These are phyloP conservation scores for Argyra leucocephala DNA, from an alignment of 2,888 invertebrate genomes.

Conservation along the genomic window DNA sequence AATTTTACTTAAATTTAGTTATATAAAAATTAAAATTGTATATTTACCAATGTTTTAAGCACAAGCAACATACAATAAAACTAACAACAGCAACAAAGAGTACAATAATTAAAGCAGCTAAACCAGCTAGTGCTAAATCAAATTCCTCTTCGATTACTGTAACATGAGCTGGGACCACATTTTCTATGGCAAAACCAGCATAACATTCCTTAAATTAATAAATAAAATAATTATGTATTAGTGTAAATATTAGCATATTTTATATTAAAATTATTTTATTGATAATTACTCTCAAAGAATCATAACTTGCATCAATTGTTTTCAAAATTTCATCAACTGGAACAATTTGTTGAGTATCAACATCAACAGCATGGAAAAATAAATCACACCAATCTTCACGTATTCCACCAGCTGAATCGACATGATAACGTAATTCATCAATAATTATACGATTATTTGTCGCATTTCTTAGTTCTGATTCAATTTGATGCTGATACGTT, in stretches of 20 bases:
- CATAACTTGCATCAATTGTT: constrained; percentile 75
- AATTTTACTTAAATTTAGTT: background rate
- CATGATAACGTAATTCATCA: constrained; percentile 66
- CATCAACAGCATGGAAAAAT: constrained; percentile 73
- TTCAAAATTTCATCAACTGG: constrained; percentile 70
- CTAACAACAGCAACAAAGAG: constrained; percentile 78
- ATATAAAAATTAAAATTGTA: background rate
- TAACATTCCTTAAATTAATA: constrained; percentile 48
- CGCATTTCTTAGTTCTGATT: constrained; percentile 62
- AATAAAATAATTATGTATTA: background rate
- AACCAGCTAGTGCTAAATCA: constrained; percentile 74
- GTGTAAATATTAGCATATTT: no score
- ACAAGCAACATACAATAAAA: constrained; percentile 78
- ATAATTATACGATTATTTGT: constrained; percentile 70
- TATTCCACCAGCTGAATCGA: constrained; percentile 48
- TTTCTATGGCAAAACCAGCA: constrained; percentile 63
- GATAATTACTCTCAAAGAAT: constrained; percentile 58
- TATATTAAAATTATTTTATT: no score
- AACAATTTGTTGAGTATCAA: constrained; percentile 60
- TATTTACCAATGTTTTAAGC: constrained; percentile 68
- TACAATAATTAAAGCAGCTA: constrained; percentile 76
- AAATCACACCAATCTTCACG: constrained; percentile 66
- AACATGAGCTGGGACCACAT: constrained; percentile 60
- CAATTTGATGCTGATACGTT: constrained; percentile 60
- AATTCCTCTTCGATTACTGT: constrained; percentile 63